phyloP scores from a whole-genome alignment of 1,140 invertebrate species.

The Bemisia tabaci region DNA sequence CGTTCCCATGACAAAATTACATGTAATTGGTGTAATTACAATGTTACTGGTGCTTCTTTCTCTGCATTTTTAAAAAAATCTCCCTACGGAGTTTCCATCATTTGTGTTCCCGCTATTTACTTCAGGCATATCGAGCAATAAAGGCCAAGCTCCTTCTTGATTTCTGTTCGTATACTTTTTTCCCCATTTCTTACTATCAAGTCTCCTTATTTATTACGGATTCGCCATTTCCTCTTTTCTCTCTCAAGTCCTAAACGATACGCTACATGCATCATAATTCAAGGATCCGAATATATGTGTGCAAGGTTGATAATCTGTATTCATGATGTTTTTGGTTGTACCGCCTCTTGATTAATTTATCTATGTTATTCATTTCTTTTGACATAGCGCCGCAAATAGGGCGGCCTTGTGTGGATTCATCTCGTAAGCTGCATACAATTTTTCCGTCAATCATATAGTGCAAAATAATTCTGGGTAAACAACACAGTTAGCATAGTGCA shows the following conservation, averaged over 20 bases:
- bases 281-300: slow-evolving; percentile 15
- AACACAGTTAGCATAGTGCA: too few species aligned
- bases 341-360: neutral
- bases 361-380: slow-evolving; percentile 7
- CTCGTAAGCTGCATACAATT: neutral
- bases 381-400: slow-evolving; percentile 4
- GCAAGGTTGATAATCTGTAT: slow-evolving; percentile 14
- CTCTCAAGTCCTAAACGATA: slow-evolving; percentile 15
- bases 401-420: slow-evolving; percentile 1
- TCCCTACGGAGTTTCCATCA: slow-evolving; percentile 30
- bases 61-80: slow-evolving; percentile 27
- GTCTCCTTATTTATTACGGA: slow-evolving; percentile 16
- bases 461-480: too few species aligned
- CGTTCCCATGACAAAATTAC: too few species aligned
- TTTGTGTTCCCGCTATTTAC: slow-evolving; percentile 28
- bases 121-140: slow-evolving; percentile 26
- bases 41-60: slow-evolving; percentile 19
- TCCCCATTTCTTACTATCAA: slow-evolving; percentile 15
- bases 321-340: slow-evolving; percentile 13
- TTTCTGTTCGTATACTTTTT: slow-evolving; percentile 17
- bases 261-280: slow-evolving; percentile 15
- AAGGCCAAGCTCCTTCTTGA: slow-evolving; percentile 17
- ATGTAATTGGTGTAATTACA: too few species aligned
- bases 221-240: slow-evolving; percentile 17
- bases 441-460: too few species aligned